Conservation (phyloP, 2,113 vertebrate genomes). For the Syngnathus floridae region DNA sequence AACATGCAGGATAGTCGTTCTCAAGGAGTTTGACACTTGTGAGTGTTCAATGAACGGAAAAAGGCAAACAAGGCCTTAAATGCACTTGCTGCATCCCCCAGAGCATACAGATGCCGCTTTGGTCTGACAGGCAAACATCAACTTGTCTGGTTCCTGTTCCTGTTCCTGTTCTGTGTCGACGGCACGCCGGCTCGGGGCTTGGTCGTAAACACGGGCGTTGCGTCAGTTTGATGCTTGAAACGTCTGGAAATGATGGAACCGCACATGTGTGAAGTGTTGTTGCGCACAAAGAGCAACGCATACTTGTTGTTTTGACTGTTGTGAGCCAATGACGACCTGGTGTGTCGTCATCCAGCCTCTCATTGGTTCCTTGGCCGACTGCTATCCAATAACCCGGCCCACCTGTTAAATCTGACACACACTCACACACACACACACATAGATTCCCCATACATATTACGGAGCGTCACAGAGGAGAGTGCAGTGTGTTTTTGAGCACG, state of each 20-base stretch:
- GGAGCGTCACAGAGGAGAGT: conserved; percentile 48
- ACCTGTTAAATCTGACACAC: conserved; percentile 42
- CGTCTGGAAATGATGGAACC: conserved; percentile 57
- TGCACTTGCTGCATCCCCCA: conserved; percentile 3
- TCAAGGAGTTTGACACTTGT: no score
- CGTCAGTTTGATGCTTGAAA: conserved; percentile 41
- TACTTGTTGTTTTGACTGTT: conserved; percentile 49
- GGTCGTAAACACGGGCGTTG: conserved; percentile 60
- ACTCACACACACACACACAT: conserved; percentile 2
- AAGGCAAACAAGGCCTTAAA: background rate
- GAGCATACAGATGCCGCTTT: conserved; percentile 18
- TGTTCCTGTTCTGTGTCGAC: conserved; percentile 30
- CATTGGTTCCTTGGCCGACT: conserved; percentile 48
- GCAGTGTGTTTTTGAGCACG: conserved; percentile 53
- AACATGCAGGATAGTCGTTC: no score
- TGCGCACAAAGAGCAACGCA: conserved; percentile 22
- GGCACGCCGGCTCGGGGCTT: conserved; percentile 36
- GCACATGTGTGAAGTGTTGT: conserved; percentile 50
- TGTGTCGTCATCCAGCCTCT: conserved; percentile 41
- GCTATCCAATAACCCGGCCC: conserved; percentile 30
- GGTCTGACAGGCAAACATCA: conserved; percentile 18
- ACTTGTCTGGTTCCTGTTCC: conserved; percentile 39
- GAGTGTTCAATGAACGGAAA: background rate
- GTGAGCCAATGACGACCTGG: conserved; percentile 47
- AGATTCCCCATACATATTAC: conserved; percentile 14